Base-by-base conservation (phyloP, 2,113 vertebrate genomes). In the Vidua chalybeata region DNA sequence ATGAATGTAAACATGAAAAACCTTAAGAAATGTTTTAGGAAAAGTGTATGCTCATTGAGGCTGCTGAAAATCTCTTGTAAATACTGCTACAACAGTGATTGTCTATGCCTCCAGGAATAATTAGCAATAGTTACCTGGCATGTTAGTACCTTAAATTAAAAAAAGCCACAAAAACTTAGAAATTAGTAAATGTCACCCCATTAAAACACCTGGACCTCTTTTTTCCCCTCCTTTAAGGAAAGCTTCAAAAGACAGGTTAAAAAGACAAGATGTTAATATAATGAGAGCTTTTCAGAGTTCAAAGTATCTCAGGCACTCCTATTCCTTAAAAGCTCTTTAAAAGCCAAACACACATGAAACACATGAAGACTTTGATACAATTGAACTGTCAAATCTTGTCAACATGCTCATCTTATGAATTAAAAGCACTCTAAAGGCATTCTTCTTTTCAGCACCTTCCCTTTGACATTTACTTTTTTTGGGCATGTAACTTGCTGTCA, bases 321-420 rank as follows among this genome's bases (percentile, higher is more conserved):
- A 17, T 45, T 87, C 90, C 71, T 69, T 49, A 76, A 86, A 91
- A 90, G 13, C 51, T 85, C 79, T 96, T 91, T 79, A 94, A 83
- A 93, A 95, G 59, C 31, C 71, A 94, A 95, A 88, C 22, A 80
- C 28, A 89, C 26, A 56, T 58, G 62, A 88, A 91, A 88, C n/a
- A 74, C 67, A 66, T 9, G 22, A 84, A 92, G 72, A 61, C 79
- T 93, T 37, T 62, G 52, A 95, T 78, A 90, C 75, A 95, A 93
- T 49, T 81, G 68, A 41, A 56, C 73, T 88, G 87, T 90, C 90
- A 94, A 84, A 74, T 72, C 83, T 64, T 87, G 72, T 88, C 85
- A 95, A 95, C 73, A 54, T 2, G 6, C 33, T 93, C 37, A 72
- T 54, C 61, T 92, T 92, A 77, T 48, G 72, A 96, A 93, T 74